A percentile compares a stretch with the other conserved stretches of the same genome.
phyloP scores from a whole-genome alignment of 2,113 vertebrate species.

The Plestiodon gilberti region DNA sequence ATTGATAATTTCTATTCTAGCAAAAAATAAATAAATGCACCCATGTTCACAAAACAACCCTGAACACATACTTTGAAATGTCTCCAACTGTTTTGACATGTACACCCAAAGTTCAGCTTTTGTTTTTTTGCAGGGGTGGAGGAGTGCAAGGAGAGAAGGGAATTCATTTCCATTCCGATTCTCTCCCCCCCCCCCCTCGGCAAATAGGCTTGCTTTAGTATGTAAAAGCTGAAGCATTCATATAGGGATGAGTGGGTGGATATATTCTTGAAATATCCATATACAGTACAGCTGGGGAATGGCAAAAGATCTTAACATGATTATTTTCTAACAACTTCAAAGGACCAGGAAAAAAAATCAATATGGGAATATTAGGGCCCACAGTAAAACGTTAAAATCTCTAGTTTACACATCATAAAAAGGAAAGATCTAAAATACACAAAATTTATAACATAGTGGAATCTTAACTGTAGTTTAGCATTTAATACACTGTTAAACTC shows the following conservation, averaged over 20 bases:
- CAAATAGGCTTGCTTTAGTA: neutral
- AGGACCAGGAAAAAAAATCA: neutral
- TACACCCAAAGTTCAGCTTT: neutral
- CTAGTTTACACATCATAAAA: neutral
- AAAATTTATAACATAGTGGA: neutral
- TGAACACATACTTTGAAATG: neutral
- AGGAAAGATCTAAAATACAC: no score
- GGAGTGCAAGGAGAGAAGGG: neutral
- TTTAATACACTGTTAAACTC: neutral
- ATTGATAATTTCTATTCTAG: neutral
- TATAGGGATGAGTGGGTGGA: no score
- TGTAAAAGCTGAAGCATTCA: neutral
- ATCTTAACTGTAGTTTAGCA: neutral
- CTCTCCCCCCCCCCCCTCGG: no score
- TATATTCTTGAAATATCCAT: neutral
- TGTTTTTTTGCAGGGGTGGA: neutral
- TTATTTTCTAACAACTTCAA: neutral
- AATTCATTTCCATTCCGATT: neutral
- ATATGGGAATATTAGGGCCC: neutral
- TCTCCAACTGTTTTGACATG: neutral
- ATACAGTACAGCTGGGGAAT: neutral
- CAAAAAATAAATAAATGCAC: neutral
- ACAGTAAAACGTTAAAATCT: no score
- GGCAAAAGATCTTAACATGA: no score
- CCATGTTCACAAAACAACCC: neutral